Base-by-base conservation (phyloP, 2,113 vertebrate species). In the Nettapus auritus region DNA sequence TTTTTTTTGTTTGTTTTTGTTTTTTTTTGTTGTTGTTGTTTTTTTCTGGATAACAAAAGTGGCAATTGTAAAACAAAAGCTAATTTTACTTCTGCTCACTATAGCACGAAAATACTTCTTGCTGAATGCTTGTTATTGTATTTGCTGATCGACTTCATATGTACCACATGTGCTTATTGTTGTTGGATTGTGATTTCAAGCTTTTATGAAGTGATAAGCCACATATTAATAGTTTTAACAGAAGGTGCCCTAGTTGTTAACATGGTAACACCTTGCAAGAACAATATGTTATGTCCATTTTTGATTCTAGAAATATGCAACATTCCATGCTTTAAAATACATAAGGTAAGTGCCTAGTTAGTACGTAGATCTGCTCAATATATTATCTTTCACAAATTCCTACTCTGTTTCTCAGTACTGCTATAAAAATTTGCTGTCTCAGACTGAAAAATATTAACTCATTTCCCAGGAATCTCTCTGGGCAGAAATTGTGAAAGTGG, bases 191-290 rank as follows among this genome's bases (percentile, higher is more conserved):
- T 87, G 73, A 93, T 84, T 90, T 93, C 82, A 93, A 84, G 59
- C 50, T 96, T 94, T 96, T 97, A 95, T 97, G 82, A 89, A 90
- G 88, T 94, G 87, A 76, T 82, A 97, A 96, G 90, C 94, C 77
- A 79, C 74, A 74, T 85, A 91, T 73, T 95, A 96, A 93, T 95
- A 67, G 86, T 87, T 98, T 94, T 95, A 95, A 70, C 62, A 90
- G 89, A 94, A 93, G 82, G 89, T 73, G 82, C 82, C 74, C 50
- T 80, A 95, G 86, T 57, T 92, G 96, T 96, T 94, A 95, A 88
- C 95, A 82, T 87, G 70, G 82, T 96, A 84, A 96, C 94, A 96
- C 96, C 93, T 96, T 93, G 83, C 85, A 73, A 68, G 92, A 63
- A 60, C 87, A 93, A 83, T 89, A 96, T 94, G 93, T 86, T 96